Percentiles rank a stretch among this genome's conserved stretches.
These are phyloP conservation scores for Ginglymostoma cirratum DNA, from an alignment of 2,113 vertebrate species.

Conservation along the genomic window DNA sequence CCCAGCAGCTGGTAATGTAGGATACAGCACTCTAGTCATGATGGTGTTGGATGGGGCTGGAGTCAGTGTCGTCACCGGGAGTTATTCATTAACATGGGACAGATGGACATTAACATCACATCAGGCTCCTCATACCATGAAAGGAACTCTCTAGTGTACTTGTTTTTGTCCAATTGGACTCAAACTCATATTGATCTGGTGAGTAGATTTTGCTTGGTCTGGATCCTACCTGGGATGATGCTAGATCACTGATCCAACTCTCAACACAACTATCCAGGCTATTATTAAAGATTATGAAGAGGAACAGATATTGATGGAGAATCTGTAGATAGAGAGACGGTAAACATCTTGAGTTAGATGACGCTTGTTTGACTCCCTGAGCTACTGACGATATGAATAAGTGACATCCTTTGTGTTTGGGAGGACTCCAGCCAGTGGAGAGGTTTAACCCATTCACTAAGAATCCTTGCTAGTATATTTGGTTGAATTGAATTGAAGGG, in stretches of 20 bases:
- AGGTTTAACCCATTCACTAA: background rate
- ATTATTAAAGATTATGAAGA: background rate
- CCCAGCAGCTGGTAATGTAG: background rate
- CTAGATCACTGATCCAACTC: background rate
- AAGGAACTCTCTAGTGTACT: background rate
- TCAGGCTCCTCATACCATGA: background rate
- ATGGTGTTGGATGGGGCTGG: background rate
- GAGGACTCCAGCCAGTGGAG: background rate
- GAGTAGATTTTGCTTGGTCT: background rate
- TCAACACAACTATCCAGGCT: background rate
- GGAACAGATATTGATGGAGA: background rate
- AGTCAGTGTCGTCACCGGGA: background rate
- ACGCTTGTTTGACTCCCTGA: background rate
- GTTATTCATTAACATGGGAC: background rate
- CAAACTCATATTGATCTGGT: background rate
- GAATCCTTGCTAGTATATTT: background rate
- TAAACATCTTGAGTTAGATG: too few relatives aligned
- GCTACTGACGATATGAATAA: background rate
- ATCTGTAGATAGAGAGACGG: too few relatives aligned
- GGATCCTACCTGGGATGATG: background rate
- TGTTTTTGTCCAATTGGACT: background rate
- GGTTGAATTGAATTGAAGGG: background rate
- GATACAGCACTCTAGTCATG: background rate
- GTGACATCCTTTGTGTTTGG: background rate
- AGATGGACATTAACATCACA: background rate